Conservation (phyloP, 92 coral and sea anemone genomes). For the Montipora capitata region DNA sequence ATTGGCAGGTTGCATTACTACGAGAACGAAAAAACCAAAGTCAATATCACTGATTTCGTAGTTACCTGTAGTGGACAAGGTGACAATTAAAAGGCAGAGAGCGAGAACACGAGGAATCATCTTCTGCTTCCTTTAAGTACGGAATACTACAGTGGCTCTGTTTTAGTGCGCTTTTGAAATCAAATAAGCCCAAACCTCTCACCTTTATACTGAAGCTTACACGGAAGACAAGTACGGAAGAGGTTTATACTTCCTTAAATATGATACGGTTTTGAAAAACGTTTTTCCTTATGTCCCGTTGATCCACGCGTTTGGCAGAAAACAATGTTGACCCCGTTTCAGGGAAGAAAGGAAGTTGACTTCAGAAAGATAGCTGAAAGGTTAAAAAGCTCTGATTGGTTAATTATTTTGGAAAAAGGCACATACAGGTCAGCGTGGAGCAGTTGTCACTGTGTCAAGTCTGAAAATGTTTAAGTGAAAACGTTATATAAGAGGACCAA, state of each 20-base stretch:
- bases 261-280: neutral
- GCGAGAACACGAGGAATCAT: conserved; percentile 2
- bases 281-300: neutral
- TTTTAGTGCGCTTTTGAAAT: neutral
- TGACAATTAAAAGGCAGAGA: conserved; percentile 1
- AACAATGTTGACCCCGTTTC: neutral
- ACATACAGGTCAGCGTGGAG: too few species aligned
- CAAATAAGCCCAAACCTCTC: too few species aligned
- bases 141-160: neutral
- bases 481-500: too few species aligned
- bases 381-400: too few species aligned
- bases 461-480: too few species aligned
- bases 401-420: too few species aligned
- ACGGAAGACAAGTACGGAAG: neutral
- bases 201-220: neutral
- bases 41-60: neutral
- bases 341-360: neutral
- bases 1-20: too few species aligned
- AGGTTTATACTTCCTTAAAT: neutral
- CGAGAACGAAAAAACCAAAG: neutral
- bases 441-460: too few species aligned
- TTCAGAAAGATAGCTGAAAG: too few species aligned
- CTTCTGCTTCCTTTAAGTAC: neutral
- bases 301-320: neutral
- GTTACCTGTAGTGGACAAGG: neutral